Evolutionary conservation across 2,888 invertebrate genomes (phyloP), one percentile per base, ranked within the genome.

Genomic region (Pollenia griseotomentosa): DNA sequence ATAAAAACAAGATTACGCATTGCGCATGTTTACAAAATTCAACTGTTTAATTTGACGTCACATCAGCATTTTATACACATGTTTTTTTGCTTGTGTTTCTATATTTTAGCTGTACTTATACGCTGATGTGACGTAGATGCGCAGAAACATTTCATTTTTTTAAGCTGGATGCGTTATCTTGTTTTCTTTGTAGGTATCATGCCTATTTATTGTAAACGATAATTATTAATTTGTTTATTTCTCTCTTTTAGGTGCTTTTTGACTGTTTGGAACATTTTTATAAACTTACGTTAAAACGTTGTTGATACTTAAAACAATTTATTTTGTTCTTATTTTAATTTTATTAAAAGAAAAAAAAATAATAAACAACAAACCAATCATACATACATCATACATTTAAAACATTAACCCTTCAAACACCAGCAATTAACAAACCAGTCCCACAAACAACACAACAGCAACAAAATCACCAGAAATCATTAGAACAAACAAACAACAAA

Each of bases 251-350:
- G 93, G 93, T 93, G 93, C 93, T 93, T 93, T 93, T 93, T 93
- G 93, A 93, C 93, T 92, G 93, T 93, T 93, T 93, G 93, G 93
- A 93, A 93, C 93, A 93, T 93, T 93, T 93, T 93, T 93, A 92
- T 92, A 92, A 91, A 93, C 87, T 93, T 93, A 93, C 93, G 93
- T 93, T 93, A 92, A 93, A 93, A 92, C 92, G 93, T 93, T 93
- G 93, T 93, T 93, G 92, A 93, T 90, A 91, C 91, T 92, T 92
- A 92, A 91, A 91, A 91, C 91, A 90, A 90, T 91, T 92, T 91
- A 89, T 91, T 92, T 92, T 90, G 90, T 92, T 92, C 89, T 48
- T 68, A 65, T 87, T 90, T 90, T 88, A 89, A 89, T 88, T 84
- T 89, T 86, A 74, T 75, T 78, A 80, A 86, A 84, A 44, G 74